Evolutionary conservation across 2,888 invertebrate genomes (phyloP).

Genomic region (Anarsia innoxiella): DNA sequence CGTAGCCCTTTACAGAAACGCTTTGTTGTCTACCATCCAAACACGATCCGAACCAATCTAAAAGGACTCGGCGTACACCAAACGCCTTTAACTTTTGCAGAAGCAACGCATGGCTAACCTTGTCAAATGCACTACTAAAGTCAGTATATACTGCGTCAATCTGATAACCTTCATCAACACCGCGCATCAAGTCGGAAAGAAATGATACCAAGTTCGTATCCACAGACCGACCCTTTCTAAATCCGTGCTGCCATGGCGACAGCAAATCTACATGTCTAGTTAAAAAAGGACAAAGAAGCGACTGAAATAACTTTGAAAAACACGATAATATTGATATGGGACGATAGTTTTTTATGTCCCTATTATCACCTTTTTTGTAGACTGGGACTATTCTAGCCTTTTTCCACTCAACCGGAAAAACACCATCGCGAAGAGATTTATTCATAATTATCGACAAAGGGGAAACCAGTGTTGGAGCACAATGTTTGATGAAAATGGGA

Average conservation of each 20-base stretch:
- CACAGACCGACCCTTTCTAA: not conserved
- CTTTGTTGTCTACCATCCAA: not conserved
- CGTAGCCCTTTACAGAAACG: not conserved
- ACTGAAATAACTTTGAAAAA: not conserved
- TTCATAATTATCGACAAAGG: constrained; percentile 3
- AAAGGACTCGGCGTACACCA: not conserved
- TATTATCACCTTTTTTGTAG: not conserved
- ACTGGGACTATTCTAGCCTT: not conserved
- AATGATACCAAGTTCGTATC: not conserved
- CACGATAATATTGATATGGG: not conserved
- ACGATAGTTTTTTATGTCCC: not conserved
- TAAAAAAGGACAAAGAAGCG: not conserved
- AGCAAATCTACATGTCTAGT: not conserved
- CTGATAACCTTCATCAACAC: not conserved
- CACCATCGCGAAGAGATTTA: not conserved
- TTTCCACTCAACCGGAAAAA: constrained; percentile 5
- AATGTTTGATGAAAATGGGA: not conserved
- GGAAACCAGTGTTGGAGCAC: not conserved
- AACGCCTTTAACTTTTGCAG: not conserved
- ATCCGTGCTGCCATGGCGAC: not conserved
- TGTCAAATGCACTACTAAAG: constrained; percentile 1
- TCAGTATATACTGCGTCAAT: constrained; percentile 3
- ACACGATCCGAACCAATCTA: constrained; percentile 1
- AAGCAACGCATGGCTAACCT: not conserved
- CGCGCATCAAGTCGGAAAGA: not conserved